phyloP scores from a whole-genome alignment of 2,113 vertebrate genomes.

The Loxodonta africana region DNA sequence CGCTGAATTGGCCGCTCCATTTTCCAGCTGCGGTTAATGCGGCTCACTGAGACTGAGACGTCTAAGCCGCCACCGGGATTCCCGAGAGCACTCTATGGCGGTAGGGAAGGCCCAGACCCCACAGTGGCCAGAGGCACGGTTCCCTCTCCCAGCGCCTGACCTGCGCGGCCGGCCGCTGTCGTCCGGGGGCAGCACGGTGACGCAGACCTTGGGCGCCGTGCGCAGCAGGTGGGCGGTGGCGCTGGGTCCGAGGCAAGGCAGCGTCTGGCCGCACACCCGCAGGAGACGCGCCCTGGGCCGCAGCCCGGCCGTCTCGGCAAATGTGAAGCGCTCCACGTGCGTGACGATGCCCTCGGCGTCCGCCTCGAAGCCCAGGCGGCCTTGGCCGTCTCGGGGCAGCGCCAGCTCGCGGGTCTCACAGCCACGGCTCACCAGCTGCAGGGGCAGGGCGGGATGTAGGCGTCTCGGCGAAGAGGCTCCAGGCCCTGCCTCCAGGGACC shows the following conservation, averaged over 20 bases:
- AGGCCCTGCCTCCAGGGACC: no score
- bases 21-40: no score
- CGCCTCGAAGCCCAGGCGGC: constrained; percentile 94
- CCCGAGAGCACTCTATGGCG: neutral
- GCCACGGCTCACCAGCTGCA: constrained; percentile 93
- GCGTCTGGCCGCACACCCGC: constrained; percentile 91
- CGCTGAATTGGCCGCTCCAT: neutral
- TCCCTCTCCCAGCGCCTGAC: constrained; percentile 83
- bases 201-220: constrained; percentile 93
- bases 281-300: constrained; percentile 93
- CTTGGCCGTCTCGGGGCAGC: constrained; percentile 92
- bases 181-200: constrained; percentile 95
- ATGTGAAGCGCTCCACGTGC: constrained; percentile 94
- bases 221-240: constrained; percentile 91
- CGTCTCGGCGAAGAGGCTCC: accelerated
- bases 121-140: neutral
- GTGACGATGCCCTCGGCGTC: constrained; percentile 94
- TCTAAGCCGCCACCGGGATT: neutral
- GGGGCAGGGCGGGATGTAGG: neutral
- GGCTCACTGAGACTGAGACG: neutral
- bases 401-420: constrained; percentile 94
- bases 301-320: constrained; percentile 93
- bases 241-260: constrained; percentile 89
- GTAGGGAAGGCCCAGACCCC: neutral
- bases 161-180: constrained; percentile 95